A percentile compares a stretch with the other conserved stretches of the same genome.
Conservation (phyloP, 2,888 invertebrate species). For the Sesia bembeciformis region DNA sequence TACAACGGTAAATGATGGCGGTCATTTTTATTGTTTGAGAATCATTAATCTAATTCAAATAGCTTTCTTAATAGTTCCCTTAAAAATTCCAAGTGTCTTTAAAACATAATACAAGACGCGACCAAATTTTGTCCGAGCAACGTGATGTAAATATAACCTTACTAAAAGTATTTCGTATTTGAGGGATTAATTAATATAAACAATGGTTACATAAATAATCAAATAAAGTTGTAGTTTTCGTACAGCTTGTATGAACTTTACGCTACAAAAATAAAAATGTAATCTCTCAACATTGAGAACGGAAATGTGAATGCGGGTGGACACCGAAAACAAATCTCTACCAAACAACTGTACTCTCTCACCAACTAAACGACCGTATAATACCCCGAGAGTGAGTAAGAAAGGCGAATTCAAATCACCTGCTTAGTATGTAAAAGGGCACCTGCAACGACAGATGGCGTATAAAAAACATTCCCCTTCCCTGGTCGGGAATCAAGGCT, state of each 20-base stretch:
- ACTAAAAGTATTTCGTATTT: too few relatives aligned
- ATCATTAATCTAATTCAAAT: neutral
- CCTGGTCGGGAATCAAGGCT: slow-evolving; percentile 4
- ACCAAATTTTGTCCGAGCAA: too few relatives aligned
- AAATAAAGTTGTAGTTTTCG: too few relatives aligned
- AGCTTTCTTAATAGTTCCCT: too few relatives aligned
- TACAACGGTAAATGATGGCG: neutral
- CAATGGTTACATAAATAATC: too few relatives aligned
- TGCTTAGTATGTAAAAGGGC: slow-evolving; percentile 62
- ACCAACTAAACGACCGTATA: neutral
- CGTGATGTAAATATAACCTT: too few relatives aligned
- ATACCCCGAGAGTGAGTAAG: slow-evolving; percentile 16
- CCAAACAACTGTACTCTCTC: neutral
- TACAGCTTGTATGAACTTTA: too few relatives aligned
- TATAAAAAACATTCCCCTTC: slow-evolving; percentile 41
- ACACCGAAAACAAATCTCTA: slow-evolving; percentile 6
- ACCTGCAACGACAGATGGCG: slow-evolving; percentile 66
- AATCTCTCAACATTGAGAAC: neutral
- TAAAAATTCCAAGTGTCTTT: too few relatives aligned
- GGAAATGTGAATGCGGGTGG: slow-evolving; percentile 1
- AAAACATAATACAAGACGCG: too few relatives aligned
- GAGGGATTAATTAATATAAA: too few relatives aligned
- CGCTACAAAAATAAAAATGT: too few relatives aligned
- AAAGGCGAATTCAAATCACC: slow-evolving; percentile 60
- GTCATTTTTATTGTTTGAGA: neutral